Percentiles rank a stretch among this genome's conserved stretches.
phyloP scores from a whole-genome alignment of 2,113 vertebrate species.

The Marcusenius ussheri region DNA sequence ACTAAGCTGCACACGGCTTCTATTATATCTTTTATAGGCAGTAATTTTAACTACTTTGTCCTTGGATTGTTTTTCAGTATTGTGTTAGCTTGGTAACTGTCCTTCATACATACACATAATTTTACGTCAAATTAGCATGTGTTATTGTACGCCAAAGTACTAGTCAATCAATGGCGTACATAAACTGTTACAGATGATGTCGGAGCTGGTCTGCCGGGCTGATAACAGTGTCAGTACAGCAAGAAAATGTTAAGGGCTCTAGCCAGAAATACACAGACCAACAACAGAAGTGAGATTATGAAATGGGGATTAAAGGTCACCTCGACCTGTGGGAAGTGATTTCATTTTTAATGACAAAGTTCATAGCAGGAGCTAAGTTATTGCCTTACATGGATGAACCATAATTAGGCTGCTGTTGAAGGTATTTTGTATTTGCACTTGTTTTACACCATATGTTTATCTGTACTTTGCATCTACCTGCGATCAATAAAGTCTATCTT shows the following conservation, averaged over 20 bases:
- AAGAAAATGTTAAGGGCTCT: background rate
- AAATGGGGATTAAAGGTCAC: background rate
- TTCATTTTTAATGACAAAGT: background rate
- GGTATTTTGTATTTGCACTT: background rate
- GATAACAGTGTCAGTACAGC: background rate
- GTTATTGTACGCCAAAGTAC: background rate
- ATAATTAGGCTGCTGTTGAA: background rate
- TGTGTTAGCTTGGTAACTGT: background rate
- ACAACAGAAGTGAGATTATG: background rate
- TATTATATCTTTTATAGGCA: background rate
- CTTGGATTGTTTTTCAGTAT: background rate
- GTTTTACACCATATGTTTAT: background rate
- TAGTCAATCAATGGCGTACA: background rate
- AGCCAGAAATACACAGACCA: background rate
- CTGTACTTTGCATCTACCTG: background rate
- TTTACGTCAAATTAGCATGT: background rate
- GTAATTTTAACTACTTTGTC: background rate
- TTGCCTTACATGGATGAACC: background rate
- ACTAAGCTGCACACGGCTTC: background rate
- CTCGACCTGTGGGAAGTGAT: background rate
- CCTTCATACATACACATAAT: background rate
- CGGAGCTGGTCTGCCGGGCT: background rate
- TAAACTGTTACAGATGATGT: background rate
- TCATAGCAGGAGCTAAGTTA: background rate
- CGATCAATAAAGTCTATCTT: background rate